Conservation (phyloP, 2,888 invertebrate species). For the Melanophora roralis region DNA sequence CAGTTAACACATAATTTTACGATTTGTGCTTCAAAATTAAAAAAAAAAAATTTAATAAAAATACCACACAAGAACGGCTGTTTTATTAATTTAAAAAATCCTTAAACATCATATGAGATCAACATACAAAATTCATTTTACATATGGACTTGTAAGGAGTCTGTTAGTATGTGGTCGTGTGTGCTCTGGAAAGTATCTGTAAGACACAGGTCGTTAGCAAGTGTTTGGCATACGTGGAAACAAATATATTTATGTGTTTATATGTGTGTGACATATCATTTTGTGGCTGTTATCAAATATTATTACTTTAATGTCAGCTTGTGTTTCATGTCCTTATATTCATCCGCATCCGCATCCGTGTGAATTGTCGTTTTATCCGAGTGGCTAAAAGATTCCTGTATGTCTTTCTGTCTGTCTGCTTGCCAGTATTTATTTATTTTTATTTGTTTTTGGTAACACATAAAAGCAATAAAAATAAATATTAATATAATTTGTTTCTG, state of each 20-base stretch:
- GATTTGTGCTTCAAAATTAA: too few species aligned
- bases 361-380: not conserved
- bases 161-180: not conserved
- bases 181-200: too few species aligned
- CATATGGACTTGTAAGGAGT: not conserved
- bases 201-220: too few species aligned
- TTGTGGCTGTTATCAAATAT: conserved; percentile 39
- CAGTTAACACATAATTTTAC: too few species aligned
- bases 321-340: not conserved
- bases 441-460: conserved; percentile 10
- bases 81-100: conserved; percentile 31
- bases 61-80: not conserved
- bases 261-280: conserved; percentile 31
- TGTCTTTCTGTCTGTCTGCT: not conserved
- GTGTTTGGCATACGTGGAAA: too few species aligned
- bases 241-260: not conserved
- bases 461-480: conserved; percentile 48
- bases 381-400: not conserved
- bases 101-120: conserved; percentile 8
- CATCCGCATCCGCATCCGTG: not conserved
- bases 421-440: not conserved
- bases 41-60: too few species aligned
- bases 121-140: conserved; percentile 19
- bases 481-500: conserved; percentile 9
- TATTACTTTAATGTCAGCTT: conserved; percentile 11